phyloP scores from a whole-genome alignment of 2,797 vertebrate species.

The Silurus lanzhouensis region DNA sequence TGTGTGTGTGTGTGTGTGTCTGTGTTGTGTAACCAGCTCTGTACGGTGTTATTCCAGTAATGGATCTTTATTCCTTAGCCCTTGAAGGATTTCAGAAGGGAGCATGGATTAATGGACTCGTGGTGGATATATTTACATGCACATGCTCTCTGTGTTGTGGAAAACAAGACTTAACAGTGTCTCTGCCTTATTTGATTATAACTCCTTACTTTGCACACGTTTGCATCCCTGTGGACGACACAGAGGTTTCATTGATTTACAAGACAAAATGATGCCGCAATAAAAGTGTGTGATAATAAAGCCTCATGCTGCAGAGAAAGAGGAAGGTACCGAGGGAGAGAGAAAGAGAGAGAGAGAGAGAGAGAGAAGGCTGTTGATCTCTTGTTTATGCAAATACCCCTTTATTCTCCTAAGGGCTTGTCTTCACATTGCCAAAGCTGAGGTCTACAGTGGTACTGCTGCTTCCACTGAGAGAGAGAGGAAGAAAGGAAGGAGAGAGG shows the following conservation, averaged over 20 bases:
- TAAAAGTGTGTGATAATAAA: constrained; percentile 59
- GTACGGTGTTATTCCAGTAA: constrained; percentile 53
- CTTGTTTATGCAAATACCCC: constrained; percentile 64
- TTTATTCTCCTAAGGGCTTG: constrained; percentile 60
- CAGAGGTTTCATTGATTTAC: constrained; percentile 59
- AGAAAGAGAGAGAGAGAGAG: constrained; percentile 16
- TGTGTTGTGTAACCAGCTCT: constrained; percentile 35
- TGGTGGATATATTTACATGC: constrained; percentile 52
- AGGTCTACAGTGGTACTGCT: constrained; percentile 64
- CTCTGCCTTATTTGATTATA: constrained; percentile 57
- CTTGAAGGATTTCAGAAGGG: constrained; percentile 55
- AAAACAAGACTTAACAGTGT: constrained; percentile 52
- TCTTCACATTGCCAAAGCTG: constrained; percentile 70
- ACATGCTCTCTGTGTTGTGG: constrained; percentile 44
- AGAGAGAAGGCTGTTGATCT: constrained; percentile 47
- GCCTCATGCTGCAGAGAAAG: constrained; percentile 46
- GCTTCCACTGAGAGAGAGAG: constrained; percentile 39
- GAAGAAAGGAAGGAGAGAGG: neutral
- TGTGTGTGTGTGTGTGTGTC: constrained; percentile 35
- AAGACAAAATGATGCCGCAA: constrained; percentile 57
- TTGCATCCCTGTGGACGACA: constrained; percentile 39
- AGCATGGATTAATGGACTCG: constrained; percentile 59
- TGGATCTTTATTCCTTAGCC: constrained; percentile 50
- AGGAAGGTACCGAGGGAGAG: constrained; percentile 8
- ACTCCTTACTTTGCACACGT: constrained; percentile 39